Base-by-base conservation (phyloP, 2,888 invertebrate genomes). In the Lordiphosa fenestrarum region DNA sequence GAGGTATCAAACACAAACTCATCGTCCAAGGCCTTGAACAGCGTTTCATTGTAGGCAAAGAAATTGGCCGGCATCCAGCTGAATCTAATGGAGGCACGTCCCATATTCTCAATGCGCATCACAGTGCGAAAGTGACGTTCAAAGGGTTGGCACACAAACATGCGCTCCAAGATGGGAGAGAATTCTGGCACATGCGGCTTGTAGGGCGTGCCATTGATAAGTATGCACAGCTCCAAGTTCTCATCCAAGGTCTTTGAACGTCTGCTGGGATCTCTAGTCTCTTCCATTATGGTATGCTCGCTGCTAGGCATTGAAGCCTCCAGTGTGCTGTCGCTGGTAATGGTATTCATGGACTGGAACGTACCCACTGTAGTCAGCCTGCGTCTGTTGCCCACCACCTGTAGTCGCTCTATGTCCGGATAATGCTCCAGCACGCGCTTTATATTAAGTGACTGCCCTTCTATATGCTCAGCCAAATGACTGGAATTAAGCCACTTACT, bases 61-160 rank as follows among this genome's bases (percentile, higher is more conserved):
- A 72, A 85, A 0, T 74, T 39, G 0, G 65, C 59, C 1, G 53
- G 60, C 0, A 15, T 42, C 87, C 87, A 87, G 12, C 42, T 57
- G 10, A 83, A 84, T 6, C 44, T 53, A 3, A 87, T 19, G 0
- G 63, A 23, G 4, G 62, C 54, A 0, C 25, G 19, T 0, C 87
- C 87, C 5, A 71, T 53, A 49, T 87, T 88, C 40, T 86, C 71
- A n/a, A 87, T 48, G 13, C 69, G 73, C 49, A 88, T 55, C 0
- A 85, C 57, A 0, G 70, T 73, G 23, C 84, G 85, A 1, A 69
- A 33, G 2, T 59, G 53, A 1, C 52, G 63, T 36, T 81, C 73
- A 46, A 69, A 87, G 2, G 88, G 86, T 37, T 72, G 63, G 35
- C 87, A 80, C 0, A 61, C 60, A 36, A 87, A 87, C 38, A 57